Evolutionary conservation across 2,888 invertebrate genomes (phyloP), one percentile per base, ranked within the genome.

Genomic region (Eudemis profundana): DNA sequence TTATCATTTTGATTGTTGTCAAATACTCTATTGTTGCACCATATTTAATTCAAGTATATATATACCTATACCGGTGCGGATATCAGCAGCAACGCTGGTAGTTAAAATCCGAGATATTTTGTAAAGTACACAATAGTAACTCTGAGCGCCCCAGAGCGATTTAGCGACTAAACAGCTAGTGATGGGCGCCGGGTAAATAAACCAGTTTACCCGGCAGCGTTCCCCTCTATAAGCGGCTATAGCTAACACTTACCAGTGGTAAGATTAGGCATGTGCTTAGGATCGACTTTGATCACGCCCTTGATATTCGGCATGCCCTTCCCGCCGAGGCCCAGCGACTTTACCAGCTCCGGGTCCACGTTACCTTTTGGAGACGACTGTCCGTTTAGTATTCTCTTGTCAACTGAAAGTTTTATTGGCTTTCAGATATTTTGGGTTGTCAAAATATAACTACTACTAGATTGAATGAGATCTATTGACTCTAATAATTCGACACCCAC

Each of bases 251-350:
- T 83, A 93, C 93, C 93, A 76, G 92, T 92, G 67, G 87, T 85
- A 68, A 93, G 88, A 74, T 91, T 93, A 17, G 95, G 95, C 90
- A 95, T 93, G 82, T 95, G 95, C 77, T 95, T 95, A 49, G 95
- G 95, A 80, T 95, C 95, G 17, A 96, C 95, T 84, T 95, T 94
- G 66, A 96, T 95, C 57, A 96, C 95, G 12, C 95, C 95, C 80
- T 95, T 95, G 74, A 93, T 93, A 78, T 92, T 92, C 66, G 93
- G 92, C 92, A 93, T 91, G 70, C 92, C 92, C 75, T 92, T 92
- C 51, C 90, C 91, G 70, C 85, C 82, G 61, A 93, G 85, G 68
- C 93, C 93, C 64, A 93, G 82, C 12, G 93, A 87, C 76, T 93
- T 93, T 69, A 93, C 93, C 71, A 94, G 78, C 73, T 94, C 93